Evolutionary conservation across 35 echinoderm and acorn worm species (phyloP).

Genomic region (Anneissia japonica): DNA sequence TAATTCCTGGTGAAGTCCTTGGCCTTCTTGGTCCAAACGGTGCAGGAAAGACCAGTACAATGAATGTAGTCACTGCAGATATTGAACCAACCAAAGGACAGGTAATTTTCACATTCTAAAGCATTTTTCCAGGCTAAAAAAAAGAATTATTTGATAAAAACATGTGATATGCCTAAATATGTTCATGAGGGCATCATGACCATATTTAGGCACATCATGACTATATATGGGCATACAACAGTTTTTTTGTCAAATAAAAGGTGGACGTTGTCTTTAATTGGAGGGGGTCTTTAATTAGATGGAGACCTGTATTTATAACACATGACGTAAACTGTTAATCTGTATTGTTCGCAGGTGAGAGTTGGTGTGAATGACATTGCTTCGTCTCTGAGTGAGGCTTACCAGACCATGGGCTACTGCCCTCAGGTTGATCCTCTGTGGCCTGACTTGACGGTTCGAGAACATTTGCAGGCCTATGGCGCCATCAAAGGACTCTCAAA

Average conservation of each 20-base stretch:
- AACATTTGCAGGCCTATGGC: constrained; percentile 44
- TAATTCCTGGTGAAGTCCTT: constrained; percentile 47
- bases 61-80: constrained; percentile 63
- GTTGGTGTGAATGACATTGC: constrained; percentile 48
- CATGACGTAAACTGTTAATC: too few species aligned
- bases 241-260: too few species aligned
- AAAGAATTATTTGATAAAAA: too few species aligned
- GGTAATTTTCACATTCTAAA: constrained; percentile 37
- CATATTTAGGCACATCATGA: too few species aligned
- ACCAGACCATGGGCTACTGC: constrained; percentile 53
- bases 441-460: constrained; percentile 46
- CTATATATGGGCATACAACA: too few species aligned
- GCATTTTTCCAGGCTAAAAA: too few species aligned
- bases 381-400: constrained; percentile 46
- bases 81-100: constrained; percentile 44
- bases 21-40: constrained; percentile 69
- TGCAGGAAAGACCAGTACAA: constrained; percentile 58
- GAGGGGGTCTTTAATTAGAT: too few species aligned
- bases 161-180: too few species aligned
- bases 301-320: too few species aligned
- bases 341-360: constrained; percentile 10
- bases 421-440: constrained; percentile 57
- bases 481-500: constrained; percentile 43
- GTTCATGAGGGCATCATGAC: too few species aligned
- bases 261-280: too few species aligned